phyloP scores from a whole-genome alignment of 64 coral and sea anemone species.

The Stylophora pistillata region DNA sequence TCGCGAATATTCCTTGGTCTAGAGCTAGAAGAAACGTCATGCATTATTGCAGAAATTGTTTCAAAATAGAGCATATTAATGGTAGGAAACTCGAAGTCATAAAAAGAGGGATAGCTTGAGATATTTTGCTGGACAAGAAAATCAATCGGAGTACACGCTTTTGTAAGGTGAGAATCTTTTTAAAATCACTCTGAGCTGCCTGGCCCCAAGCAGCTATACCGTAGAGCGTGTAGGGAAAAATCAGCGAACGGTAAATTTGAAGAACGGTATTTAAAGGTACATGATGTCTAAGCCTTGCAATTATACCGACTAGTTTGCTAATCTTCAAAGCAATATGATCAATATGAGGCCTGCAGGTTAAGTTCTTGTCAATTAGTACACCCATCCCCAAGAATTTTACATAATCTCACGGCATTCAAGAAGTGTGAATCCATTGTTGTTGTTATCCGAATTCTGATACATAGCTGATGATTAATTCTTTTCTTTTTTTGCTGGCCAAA shows the following conservation, averaged over 20 bases:
- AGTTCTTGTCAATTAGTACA: no score
- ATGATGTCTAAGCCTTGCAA: no score
- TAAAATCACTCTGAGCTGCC: not conserved
- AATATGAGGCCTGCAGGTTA: no score
- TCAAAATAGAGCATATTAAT: no score
- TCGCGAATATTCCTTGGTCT: slow-evolving; percentile 3
- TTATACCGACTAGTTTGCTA: no score
- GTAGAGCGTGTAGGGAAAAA: no score
- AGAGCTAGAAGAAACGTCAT: not conserved
- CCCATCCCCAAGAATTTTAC: no score
- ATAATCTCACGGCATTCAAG: no score
- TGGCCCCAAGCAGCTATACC: no score
- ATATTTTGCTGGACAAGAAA: slow-evolving; percentile 9
- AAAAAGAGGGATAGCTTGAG: slow-evolving; percentile 18
- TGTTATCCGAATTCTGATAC: slow-evolving; percentile 22
- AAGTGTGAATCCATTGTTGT: no score
- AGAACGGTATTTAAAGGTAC: not conserved
- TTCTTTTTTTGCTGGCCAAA: slow-evolving; percentile 20
- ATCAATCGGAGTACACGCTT: not conserved
- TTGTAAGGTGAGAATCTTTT: not conserved
- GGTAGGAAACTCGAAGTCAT: not conserved
- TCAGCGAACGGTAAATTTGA: slow-evolving; percentile 14
- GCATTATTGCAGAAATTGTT: not conserved
- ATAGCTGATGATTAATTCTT: slow-evolving; percentile 6
- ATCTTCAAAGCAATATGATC: not conserved